phyloP scores from a whole-genome alignment of 2,113 vertebrate species.

The Stegastes partitus region DNA sequence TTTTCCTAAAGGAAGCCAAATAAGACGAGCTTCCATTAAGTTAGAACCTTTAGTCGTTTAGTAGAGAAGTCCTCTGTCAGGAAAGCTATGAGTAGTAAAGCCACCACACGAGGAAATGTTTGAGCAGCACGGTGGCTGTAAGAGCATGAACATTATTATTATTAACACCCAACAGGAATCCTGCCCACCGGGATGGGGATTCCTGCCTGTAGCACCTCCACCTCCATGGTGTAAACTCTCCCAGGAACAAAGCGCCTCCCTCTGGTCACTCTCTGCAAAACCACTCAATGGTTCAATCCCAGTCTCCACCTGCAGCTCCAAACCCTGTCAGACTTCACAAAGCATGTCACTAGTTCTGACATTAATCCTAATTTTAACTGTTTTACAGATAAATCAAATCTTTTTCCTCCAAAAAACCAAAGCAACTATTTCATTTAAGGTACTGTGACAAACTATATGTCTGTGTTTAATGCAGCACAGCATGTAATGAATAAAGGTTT shows the following conservation, averaged over 20 bases:
- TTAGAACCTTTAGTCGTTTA: slow-evolving; percentile 23
- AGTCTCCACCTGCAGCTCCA: background rate
- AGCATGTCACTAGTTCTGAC: no score
- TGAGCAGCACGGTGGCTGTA: background rate
- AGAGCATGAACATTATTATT: slow-evolving; percentile 8
- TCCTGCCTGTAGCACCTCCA: background rate
- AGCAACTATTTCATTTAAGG: no score
- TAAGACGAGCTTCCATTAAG: background rate
- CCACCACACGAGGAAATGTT: slow-evolving; percentile 8
- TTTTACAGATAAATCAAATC: no score
- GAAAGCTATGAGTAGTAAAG: background rate
- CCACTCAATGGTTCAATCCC: background rate
- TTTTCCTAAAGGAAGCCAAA: background rate
- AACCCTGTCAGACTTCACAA: no score
- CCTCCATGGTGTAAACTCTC: background rate
- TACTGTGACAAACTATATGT: no score
- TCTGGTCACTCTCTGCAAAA: slow-evolving; percentile 36
- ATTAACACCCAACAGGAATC: background rate
- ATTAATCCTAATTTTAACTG: no score
- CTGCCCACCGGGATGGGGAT: slow-evolving; percentile 14
- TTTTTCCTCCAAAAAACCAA: no score
- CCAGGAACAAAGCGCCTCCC: slow-evolving; percentile 44
- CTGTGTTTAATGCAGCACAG: no score
- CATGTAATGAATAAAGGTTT: no score
- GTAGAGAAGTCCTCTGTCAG: background rate